phyloP scores from a whole-genome alignment of 2,113 vertebrate species.

The Tragelaphus strepsiceros region DNA sequence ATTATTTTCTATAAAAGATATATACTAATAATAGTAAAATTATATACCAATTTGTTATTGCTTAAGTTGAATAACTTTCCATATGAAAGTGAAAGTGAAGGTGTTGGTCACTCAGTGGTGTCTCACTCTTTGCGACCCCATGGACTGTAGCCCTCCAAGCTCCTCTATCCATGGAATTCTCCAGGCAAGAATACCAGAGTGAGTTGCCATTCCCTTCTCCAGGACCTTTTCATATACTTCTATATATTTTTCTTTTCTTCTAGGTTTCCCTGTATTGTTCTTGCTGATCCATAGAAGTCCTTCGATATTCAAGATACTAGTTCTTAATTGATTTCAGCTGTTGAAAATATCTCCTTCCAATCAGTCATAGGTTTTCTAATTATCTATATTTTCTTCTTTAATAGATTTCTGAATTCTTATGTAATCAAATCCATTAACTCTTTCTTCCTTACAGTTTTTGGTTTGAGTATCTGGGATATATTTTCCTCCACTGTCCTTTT shows the following conservation, averaged over 20 bases:
- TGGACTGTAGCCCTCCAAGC: not conserved
- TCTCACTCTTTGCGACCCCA: not conserved
- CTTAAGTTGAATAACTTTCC: not conserved
- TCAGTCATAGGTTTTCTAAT: not conserved
- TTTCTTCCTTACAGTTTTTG: not conserved
- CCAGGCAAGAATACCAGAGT: rapidly evolving
- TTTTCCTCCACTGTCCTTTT: not conserved
- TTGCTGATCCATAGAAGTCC: not conserved
- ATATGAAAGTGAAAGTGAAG: not conserved
- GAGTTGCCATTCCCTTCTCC: not conserved
- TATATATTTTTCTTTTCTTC: not conserved
- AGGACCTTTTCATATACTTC: not conserved
- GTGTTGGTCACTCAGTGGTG: not conserved
- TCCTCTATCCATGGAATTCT: not conserved
- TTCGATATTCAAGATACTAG: not conserved
- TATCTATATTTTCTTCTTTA: not conserved
- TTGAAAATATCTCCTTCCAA: not conserved
- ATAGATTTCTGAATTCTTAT: not conserved
- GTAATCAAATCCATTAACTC: not conserved
- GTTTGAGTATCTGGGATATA: not conserved
- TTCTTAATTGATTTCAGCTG: not conserved
- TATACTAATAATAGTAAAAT: not conserved
- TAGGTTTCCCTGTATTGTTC: not conserved
- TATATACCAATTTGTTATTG: not conserved
- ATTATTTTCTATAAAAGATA: not conserved